A percentile compares a stretch with the other conserved stretches of the same genome.
Evolutionary conservation across 2,113 vertebrate species (phyloP).

Genomic region (Agelaius phoeniceus): DNA sequence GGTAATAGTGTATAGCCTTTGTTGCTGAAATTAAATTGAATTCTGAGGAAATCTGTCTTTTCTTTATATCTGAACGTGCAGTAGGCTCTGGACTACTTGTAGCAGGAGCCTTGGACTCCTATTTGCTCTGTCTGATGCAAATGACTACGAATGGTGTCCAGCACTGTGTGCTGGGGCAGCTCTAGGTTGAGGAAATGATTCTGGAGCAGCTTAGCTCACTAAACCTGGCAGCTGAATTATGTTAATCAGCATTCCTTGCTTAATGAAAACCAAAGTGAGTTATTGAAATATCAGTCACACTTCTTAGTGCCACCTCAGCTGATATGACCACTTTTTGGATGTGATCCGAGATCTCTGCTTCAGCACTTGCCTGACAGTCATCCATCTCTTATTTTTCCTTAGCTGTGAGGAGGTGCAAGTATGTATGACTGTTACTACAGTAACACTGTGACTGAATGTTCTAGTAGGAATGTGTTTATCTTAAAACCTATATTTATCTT

Average conservation of each 20-base stretch:
- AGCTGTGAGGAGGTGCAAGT: not conserved
- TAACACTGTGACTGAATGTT: not conserved
- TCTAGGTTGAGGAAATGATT: not conserved
- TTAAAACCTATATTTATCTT: not conserved
- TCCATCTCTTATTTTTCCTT: not conserved
- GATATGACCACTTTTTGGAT: not conserved
- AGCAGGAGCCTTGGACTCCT: not conserved
- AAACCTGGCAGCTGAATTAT: not conserved
- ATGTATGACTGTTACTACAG: not conserved
- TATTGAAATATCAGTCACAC: not conserved
- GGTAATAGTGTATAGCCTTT: not conserved
- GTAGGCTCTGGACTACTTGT: not conserved
- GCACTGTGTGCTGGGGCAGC: not conserved
- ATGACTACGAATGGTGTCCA: not conserved
- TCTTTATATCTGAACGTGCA: not conserved
- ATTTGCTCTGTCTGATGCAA: not conserved
- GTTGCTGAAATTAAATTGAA: not conserved
- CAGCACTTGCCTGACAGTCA: not conserved
- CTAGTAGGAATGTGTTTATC: not conserved
- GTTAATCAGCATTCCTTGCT: not conserved
- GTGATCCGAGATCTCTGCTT: not conserved
- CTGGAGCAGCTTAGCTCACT: not conserved
- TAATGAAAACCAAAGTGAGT: constrained; percentile 40
- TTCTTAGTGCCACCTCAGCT: not conserved
- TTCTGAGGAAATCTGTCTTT: not conserved